Percentiles rank a stretch among this genome's conserved stretches.
Evolutionary conservation across 2,797 vertebrate species (phyloP).

Genomic region (Scleropages formosus): DNA sequence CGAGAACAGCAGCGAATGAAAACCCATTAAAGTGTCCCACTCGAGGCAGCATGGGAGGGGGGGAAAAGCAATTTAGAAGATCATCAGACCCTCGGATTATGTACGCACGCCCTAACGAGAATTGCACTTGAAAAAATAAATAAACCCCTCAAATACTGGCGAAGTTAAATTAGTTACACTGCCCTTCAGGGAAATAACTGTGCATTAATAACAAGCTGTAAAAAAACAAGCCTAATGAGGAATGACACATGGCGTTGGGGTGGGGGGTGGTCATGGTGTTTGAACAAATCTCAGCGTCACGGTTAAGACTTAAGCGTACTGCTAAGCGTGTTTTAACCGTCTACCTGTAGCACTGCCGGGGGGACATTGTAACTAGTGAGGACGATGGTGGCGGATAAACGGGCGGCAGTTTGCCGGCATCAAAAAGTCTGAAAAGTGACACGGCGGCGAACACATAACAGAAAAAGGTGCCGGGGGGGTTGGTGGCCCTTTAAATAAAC

Average conservation of each 20-base stretch:
- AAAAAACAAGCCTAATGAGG: constrained; percentile 16
- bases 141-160: constrained; percentile 7
- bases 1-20: neutral
- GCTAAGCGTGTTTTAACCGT: neutral
- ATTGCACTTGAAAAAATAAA: constrained; percentile 24
- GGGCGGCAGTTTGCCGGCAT: neutral
- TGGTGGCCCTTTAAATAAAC: too few relatives aligned
- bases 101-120: neutral
- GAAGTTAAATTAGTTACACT: constrained; percentile 2
- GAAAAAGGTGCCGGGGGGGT: too few relatives aligned
- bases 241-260: neutral
- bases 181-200: constrained; percentile 2
- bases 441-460: neutral
- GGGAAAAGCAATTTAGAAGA: constrained; percentile 15
- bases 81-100: constrained; percentile 10
- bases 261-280: neutral
- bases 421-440: neutral
- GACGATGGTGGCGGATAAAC: neutral
- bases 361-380: constrained; percentile 11
- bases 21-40: constrained; percentile 13
- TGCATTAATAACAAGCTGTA: constrained; percentile 9
- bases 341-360: neutral
- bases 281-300: neutral
- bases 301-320: neutral
- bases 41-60: neutral